Conservation (phyloP, 2,113 vertebrate genomes). For the Hippocampus barbouri region DNA sequence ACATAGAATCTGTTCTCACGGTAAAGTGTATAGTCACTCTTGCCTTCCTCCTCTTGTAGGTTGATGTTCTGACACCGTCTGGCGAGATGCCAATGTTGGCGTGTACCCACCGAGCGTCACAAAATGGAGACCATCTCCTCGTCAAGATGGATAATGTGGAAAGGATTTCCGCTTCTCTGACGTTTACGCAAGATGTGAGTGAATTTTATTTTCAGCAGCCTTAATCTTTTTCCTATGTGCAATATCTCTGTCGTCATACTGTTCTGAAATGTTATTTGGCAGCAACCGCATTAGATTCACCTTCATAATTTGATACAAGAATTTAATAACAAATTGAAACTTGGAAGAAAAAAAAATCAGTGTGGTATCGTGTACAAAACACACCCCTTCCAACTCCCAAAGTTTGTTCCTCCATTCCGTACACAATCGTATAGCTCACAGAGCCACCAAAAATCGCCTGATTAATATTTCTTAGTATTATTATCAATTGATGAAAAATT, state of each 20-base stretch:
- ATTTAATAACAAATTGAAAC: not conserved
- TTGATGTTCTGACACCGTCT: conserved; percentile 71
- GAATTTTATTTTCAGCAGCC: not conserved
- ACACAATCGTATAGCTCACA: too few species aligned
- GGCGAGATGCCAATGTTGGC: conserved; percentile 78
- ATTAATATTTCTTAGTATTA: too few species aligned
- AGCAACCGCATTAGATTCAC: not conserved
- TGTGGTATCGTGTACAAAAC: too few species aligned
- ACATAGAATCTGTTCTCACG: not conserved
- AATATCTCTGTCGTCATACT: not conserved
- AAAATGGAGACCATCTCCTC: conserved; percentile 63
- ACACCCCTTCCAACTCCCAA: too few species aligned
- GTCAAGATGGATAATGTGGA: conserved; percentile 84
- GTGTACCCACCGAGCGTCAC: conserved; percentile 70
- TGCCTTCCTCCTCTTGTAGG: conserved; percentile 57
- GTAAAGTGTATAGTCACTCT: not conserved
- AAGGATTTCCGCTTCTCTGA: conserved; percentile 77
- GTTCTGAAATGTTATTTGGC: not conserved
- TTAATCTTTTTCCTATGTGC: not conserved
- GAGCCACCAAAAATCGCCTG: too few species aligned
- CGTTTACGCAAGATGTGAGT: conserved; percentile 80
- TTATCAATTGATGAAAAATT: too few species aligned
- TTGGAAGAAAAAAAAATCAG: too few species aligned
- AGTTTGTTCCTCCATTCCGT: too few species aligned
- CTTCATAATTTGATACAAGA: not conserved